phyloP scores from a whole-genome alignment of 1,140 invertebrate species.

The Macrobrachium nipponense region DNA sequence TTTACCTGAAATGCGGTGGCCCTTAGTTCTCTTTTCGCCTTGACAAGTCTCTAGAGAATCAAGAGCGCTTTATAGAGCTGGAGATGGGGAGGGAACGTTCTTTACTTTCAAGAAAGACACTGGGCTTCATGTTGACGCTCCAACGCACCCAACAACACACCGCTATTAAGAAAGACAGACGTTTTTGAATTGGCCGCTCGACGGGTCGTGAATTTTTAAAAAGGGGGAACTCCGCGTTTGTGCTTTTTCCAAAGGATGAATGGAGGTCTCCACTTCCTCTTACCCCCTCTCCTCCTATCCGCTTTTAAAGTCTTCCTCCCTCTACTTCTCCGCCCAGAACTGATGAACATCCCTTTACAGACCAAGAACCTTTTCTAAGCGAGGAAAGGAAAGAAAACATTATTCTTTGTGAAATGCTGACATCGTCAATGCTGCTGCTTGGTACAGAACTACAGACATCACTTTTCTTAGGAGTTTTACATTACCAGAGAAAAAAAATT shows the following conservation, averaged over 20 bases:
- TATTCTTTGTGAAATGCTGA: too few relatives aligned
- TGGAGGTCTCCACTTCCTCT: not conserved
- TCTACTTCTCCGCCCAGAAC: too few relatives aligned
- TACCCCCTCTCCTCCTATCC: too few relatives aligned
- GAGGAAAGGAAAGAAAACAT: too few relatives aligned
- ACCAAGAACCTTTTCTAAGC: too few relatives aligned
- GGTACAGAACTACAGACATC: too few relatives aligned
- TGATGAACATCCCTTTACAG: too few relatives aligned
- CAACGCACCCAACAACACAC: not conserved
- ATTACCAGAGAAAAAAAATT: too few relatives aligned
- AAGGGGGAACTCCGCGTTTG: not conserved
- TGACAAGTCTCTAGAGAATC: constrained; percentile 1
- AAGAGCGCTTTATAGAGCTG: not conserved
- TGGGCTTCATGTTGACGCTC: constrained; percentile 9
- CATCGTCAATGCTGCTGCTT: too few relatives aligned
- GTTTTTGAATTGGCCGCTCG: constrained; percentile 6
- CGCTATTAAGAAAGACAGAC: constrained; percentile 25
- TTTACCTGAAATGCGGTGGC: constrained; percentile 9
- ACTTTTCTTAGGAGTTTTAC: too few relatives aligned
- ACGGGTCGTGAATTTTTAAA: constrained; percentile 2
- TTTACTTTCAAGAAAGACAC: not conserved
- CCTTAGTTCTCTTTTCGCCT: constrained; percentile 8
- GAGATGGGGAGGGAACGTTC: not conserved
- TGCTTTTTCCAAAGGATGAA: not conserved
- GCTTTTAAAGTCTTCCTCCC: too few relatives aligned